phyloP scores from a whole-genome alignment of 2,888 invertebrate species.

The Rotaria socialis region DNA sequence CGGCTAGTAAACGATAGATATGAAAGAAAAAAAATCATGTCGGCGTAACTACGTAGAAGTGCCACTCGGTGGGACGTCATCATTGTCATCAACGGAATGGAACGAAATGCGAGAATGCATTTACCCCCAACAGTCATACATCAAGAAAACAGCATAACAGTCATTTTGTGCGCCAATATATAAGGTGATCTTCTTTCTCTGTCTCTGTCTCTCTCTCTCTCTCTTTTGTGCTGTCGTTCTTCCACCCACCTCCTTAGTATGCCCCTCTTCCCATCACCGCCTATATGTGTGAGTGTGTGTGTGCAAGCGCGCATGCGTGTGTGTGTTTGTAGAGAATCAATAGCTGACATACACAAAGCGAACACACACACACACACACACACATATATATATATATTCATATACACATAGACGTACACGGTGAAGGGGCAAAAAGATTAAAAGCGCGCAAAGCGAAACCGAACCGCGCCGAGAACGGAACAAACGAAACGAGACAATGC shows the following conservation, averaged over 20 bases:
- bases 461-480: slow-evolving; percentile 29
- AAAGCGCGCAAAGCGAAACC: slow-evolving; percentile 34
- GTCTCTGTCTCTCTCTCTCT: neutral
- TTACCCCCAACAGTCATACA: neutral
- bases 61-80: neutral
- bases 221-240: neutral
- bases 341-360: slow-evolving; percentile 17
- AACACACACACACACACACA: neutral
- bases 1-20: neutral
- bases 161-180: neutral
- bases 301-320: slow-evolving; percentile 4
- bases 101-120: neutral
- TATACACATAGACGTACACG: neutral
- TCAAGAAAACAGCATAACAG: neutral
- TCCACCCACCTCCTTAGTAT: neutral
- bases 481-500: slow-evolving; percentile 34
- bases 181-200: slow-evolving; percentile 17
- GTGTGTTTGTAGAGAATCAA: slow-evolving; percentile 26
- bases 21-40: neutral
- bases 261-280: neutral
- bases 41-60: neutral
- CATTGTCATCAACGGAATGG: neutral
- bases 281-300: slow-evolving; percentile 10
- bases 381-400: neutral
- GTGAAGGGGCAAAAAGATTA: slow-evolving; percentile 32